Conservation (phyloP, 2,888 invertebrate species). For the Pyrocoelia pectoralis region DNA sequence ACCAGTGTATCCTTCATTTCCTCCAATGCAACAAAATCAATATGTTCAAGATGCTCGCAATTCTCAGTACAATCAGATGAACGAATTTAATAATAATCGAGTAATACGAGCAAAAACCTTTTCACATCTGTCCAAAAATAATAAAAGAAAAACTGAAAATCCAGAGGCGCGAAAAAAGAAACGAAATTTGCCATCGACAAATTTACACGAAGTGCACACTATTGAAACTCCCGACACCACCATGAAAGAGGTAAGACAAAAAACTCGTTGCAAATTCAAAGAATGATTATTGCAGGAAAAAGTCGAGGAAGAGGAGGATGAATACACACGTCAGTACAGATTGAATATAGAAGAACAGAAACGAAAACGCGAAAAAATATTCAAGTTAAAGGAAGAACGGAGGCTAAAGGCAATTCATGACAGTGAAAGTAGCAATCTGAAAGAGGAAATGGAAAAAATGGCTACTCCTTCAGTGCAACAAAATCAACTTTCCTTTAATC, state of each 20-base stretch:
- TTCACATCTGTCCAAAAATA: neutral
- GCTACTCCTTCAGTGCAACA: neutral
- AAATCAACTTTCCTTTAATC: neutral
- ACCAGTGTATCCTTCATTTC: neutral
- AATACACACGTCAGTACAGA: constrained; percentile 61
- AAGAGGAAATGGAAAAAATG: constrained; percentile 48
- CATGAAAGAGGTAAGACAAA: constrained; percentile 18
- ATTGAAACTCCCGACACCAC: constrained; percentile 40
- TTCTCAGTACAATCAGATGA: constrained; percentile 13
- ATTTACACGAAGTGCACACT: constrained; percentile 45
- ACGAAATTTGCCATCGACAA: constrained; percentile 36
- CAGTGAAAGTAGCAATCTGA: constrained; percentile 47
- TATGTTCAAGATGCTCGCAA: neutral
- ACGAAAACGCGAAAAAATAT: constrained; percentile 58
- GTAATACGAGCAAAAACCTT: constrained; percentile 14
- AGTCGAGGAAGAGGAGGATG: constrained; percentile 60
- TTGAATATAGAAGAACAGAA: constrained; percentile 63
- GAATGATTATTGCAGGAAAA: neutral
- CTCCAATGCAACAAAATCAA: constrained; percentile 5
- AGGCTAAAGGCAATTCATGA: constrained; percentile 41
- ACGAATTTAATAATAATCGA: constrained; percentile 10
- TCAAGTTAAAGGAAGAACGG: constrained; percentile 60
- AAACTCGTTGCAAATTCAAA: no score
- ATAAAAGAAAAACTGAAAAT: constrained; percentile 35
- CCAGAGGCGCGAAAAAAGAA: constrained; percentile 39